phyloP scores from a whole-genome alignment of 2,113 vertebrate species.

The Neolamprologus brichardi region DNA sequence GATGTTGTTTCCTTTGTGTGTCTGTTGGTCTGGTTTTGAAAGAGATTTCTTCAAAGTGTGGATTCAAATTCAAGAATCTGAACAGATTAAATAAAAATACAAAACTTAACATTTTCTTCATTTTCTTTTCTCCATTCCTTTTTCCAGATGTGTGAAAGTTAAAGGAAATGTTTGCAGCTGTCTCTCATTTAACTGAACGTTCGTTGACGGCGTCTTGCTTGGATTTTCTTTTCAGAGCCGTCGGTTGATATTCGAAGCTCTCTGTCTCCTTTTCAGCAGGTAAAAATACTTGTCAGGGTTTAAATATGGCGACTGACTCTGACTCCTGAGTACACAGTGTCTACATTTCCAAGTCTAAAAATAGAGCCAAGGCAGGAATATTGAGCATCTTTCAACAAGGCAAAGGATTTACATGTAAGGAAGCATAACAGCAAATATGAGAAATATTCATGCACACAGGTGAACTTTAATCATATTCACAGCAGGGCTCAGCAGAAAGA shows the following conservation, averaged over 20 bases:
- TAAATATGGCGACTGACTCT: neutral
- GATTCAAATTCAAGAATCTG: neutral
- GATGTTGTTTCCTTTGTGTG: fast-evolving
- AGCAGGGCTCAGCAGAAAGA: neutral
- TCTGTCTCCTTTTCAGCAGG: neutral
- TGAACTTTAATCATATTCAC: neutral
- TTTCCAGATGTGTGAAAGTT: neutral
- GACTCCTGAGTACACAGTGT: neutral
- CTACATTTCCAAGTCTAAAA: neutral
- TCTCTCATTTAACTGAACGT: neutral
- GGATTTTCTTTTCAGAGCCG: neutral
- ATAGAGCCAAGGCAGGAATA: neutral
- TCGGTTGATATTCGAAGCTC: neutral
- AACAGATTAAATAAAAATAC: fast-evolving
- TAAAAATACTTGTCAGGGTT: neutral
- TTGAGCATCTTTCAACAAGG: neutral
- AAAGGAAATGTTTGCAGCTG: neutral
- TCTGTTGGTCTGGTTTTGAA: neutral
- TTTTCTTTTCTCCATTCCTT: neutral
- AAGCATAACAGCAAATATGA: neutral
- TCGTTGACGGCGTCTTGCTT: neutral
- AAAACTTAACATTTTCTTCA: fast-evolving
- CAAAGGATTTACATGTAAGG: neutral
- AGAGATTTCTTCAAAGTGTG: neutral
- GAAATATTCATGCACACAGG: neutral